These are phyloP conservation scores for Herminia tarsipennalis DNA, from an alignment of 2,888 invertebrate species.

Conservation along the genomic window DNA sequence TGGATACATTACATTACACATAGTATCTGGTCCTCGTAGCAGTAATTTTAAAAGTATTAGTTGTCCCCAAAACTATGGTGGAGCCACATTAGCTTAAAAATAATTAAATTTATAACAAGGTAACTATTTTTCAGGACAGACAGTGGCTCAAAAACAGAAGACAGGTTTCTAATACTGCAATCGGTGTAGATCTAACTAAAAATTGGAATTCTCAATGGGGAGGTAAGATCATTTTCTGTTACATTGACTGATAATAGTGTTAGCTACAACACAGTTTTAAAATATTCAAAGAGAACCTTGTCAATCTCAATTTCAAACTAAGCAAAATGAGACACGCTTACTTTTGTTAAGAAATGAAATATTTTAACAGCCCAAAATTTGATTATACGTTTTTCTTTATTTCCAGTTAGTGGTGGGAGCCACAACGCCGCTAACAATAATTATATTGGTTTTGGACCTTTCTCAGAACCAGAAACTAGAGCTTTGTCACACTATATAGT, in stretches of 20 bases:
- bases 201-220: slow-evolving; percentile 89
- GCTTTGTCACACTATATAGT: slow-evolving; percentile 76
- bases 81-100: too few species aligned
- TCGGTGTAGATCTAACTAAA: slow-evolving; percentile 87
- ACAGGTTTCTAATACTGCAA: slow-evolving; percentile 61
- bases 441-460: slow-evolving; percentile 81
- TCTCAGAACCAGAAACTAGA: slow-evolving; percentile 85
- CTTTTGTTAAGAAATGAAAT: not conserved
- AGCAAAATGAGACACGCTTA: too few species aligned
- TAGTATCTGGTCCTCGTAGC: too few species aligned
- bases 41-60: too few species aligned
- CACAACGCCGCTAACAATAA: slow-evolving; percentile 65
- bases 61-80: too few species aligned
- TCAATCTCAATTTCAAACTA: too few species aligned
- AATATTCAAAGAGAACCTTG: too few species aligned
- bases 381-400: not conserved
- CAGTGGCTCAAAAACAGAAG: slow-evolving; percentile 88
- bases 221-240: slow-evolving; percentile 52
- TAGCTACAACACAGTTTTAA: too few species aligned
- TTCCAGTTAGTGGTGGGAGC: slow-evolving; percentile 78
- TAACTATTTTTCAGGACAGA: slow-evolving; percentile 82
- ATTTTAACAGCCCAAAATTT: not conserved
- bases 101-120: too few species aligned
- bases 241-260: too few species aligned
- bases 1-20: too few species aligned